Conservation (phyloP, 2,113 vertebrate genomes). For the Camelus bactrianus region DNA sequence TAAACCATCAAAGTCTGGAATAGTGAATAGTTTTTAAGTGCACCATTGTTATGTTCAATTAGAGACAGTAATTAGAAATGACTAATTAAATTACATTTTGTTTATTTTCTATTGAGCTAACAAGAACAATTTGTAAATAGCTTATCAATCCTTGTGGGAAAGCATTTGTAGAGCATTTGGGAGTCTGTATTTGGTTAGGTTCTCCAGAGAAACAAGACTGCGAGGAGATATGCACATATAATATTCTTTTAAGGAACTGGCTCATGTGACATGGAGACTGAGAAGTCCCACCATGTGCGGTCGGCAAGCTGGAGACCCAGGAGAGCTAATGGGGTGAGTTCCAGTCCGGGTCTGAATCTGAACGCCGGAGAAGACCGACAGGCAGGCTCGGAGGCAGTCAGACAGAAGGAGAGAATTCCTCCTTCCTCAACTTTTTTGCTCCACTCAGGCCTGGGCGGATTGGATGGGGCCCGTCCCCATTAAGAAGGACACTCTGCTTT, state of each 20-base stretch:
- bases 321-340: background rate
- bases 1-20: background rate
- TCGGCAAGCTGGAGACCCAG: background rate
- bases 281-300: background rate
- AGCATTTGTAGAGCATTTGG: background rate
- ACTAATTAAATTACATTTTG: conserved; percentile 9
- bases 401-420: background rate
- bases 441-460: background rate
- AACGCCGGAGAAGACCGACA: background rate
- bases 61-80: background rate
- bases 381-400: background rate
- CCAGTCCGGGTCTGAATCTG: background rate
- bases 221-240: background rate
- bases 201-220: background rate
- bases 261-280: background rate
- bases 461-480: background rate
- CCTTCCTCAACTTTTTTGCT: background rate
- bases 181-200: background rate
- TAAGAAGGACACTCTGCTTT: background rate
- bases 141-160: background rate
- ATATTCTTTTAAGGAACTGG: background rate
- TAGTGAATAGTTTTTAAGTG: background rate
- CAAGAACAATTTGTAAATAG: background rate
- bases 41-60: background rate
- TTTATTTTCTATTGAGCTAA: conserved; percentile 16